phyloP scores from a whole-genome alignment of 2,888 invertebrate genomes.

The Cantharis rustica region DNA sequence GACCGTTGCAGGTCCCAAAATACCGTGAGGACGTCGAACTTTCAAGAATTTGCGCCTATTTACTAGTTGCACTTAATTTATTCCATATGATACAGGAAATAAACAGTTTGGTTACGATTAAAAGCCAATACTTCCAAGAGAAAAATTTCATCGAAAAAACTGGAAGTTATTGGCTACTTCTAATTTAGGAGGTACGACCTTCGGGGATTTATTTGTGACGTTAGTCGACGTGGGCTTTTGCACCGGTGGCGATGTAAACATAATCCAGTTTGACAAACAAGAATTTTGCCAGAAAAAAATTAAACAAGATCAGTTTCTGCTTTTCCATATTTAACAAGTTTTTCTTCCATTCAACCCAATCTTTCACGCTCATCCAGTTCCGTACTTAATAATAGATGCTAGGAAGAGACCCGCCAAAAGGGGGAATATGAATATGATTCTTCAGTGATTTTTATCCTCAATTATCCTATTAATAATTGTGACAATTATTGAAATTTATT shows the following conservation, averaged over 20 bases:
- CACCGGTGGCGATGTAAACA: background rate
- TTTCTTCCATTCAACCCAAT: background rate
- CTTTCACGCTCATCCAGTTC: background rate
- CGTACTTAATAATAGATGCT: background rate
- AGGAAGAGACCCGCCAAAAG: too few species aligned
- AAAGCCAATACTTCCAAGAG: background rate
- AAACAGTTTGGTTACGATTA: background rate
- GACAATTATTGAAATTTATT: too few species aligned
- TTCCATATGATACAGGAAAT: conserved; percentile 17
- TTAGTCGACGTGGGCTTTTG: background rate
- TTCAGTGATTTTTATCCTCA: too few species aligned
- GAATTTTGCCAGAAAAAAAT: background rate
- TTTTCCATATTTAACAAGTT: background rate
- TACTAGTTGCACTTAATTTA: conserved; percentile 21
- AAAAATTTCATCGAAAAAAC: background rate
- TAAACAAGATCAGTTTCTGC: background rate
- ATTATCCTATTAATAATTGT: too few species aligned
- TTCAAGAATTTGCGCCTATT: conserved; percentile 29
- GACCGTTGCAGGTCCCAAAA: conserved; percentile 28
- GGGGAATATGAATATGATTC: too few species aligned
- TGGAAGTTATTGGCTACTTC: background rate
- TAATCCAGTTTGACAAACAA: background rate
- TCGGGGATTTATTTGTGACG: background rate
- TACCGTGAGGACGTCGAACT: conserved; percentile 28
- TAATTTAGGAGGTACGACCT: background rate